Base-by-base conservation (phyloP, 2,797 vertebrate species). In the Ctenopoma multispine region DNA sequence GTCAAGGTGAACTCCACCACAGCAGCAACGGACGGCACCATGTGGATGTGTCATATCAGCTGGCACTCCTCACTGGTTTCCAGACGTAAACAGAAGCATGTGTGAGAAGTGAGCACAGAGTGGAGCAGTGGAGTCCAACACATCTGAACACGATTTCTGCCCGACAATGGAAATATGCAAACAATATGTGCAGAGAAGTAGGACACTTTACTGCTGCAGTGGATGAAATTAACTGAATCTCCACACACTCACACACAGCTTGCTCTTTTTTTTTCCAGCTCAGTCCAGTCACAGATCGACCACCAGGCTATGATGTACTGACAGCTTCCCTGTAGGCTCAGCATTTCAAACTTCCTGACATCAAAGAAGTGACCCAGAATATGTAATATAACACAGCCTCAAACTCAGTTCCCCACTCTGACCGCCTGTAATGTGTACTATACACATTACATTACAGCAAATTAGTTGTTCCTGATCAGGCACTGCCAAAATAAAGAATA, bases 1-100 rank as follows among this genome's bases (percentile, higher is more conserved):
- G 44, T 69, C 41, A 80, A 84, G 82, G 84, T 80, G 77, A 86
- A 68, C 38, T 17, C 50, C n/a, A 38, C 56, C 75, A 61, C 72
- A 49, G 58, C 44, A n/a, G 78, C 77, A 54, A 21, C 43, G 12
- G 21, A 12, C 5, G 49, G 41, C 57, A 14, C 57, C 80, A 80
- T 46, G 69, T 12, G 54, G 56, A 71, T 43, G 60, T 80, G 81
- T 79, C 59, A 66, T 31, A 64, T 80, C 50, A 34, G 68, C 63
- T 67, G 70, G 65, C 67, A 60, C 63, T 13, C 8, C 40, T 57
- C 10, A 13, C 65, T 59, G 61, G 1, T 68, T 60, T 64, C 34
- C 57, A 44, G 38, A 47, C 17, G 1, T 18, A 34, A 68, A 70
- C 51, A 36, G 31, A 40, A 1, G 47, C 5, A 40, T 34, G 51